Base-by-base conservation (phyloP, 2,888 invertebrate species). In the Leptura quadrifasciata region DNA sequence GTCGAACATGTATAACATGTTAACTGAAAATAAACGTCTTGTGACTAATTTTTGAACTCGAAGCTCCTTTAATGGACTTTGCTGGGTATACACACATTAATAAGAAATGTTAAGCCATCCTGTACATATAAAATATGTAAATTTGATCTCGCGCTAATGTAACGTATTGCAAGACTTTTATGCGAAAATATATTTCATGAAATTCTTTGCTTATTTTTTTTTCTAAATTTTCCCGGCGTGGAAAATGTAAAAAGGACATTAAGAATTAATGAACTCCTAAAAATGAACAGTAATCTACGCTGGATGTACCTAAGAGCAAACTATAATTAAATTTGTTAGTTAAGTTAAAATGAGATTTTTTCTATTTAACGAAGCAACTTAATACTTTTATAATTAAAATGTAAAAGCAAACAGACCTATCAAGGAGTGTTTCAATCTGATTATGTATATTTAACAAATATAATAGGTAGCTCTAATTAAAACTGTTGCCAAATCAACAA, bases 281-380 rank as follows among this genome's bases (percentile, higher is more conserved):
- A 47, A 64, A 47, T 47, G 31, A 20, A 18, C 18, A 18, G 64
- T 15, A 64, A 64, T 39, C 20, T 64, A 47, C 20, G 20, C 31
- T n/a, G 35, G 17, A 35, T 64, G 20, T 35, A 64, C 15, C 20
- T 47, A 64, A 18, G 47, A 47, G 20, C 64, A 47, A 15, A 47
- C 20, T 47, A 27, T 61, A 31, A 61, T 61, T 61, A 61, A 61
- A 61, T 60, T 60, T 60, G 60, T 61, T 61, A 61, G 47, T 47
- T 47, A 61, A 61, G 60, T 61, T 31, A 24, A 27, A 31, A 31
- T 17, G 17, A 61, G 31, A 17, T 61, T 31, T 61, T 58, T 61
- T 61, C n/a, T 31, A 31, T 31, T 17, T n/a, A 27, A 2, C 17
- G 31, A 27, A 9, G 39, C 15, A 39, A 6, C 15, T 39, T n/a